Percentiles rank a stretch among this genome's conserved stretches.
phyloP scores from a whole-genome alignment of 2,888 invertebrate species.

The Standfussiana lucernea region DNA sequence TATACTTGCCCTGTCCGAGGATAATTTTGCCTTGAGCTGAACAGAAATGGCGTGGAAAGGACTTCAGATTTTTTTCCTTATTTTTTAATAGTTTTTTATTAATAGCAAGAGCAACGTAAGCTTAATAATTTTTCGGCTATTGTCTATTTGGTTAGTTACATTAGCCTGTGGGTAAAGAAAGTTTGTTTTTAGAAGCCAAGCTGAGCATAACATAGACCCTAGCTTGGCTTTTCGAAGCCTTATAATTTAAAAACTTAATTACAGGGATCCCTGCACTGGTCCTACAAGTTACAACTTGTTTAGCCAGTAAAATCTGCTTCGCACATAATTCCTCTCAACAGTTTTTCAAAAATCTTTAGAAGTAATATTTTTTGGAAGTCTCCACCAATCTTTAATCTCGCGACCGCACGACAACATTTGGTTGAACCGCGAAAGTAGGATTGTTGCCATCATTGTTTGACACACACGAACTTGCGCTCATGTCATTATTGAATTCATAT shows the following conservation, averaged over 20 bases:
- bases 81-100: neutral
- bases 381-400: conserved; percentile 65
- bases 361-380: conserved; percentile 15
- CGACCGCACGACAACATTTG: conserved; percentile 82
- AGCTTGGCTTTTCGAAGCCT: neutral
- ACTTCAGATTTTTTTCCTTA: neutral
- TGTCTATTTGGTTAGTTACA: neutral
- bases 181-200: neutral
- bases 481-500: conserved; percentile 79
- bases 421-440: conserved; percentile 84
- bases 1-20: conserved; percentile 76
- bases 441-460: conserved; percentile 82
- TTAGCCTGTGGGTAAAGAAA: neutral
- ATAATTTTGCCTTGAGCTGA: conserved; percentile 72
- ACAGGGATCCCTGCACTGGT: neutral
- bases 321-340: neutral
- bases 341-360: neutral
- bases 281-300: neutral
- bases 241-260: neutral
- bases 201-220: neutral
- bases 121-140: neutral
- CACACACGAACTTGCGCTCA: conserved; percentile 75
- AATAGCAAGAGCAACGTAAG: neutral
- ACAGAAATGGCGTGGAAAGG: conserved; percentile 66
- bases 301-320: neutral